Base-by-base conservation (phyloP, 92 coral and sea anemone genomes). In the Umimayanthus kanabou region DNA sequence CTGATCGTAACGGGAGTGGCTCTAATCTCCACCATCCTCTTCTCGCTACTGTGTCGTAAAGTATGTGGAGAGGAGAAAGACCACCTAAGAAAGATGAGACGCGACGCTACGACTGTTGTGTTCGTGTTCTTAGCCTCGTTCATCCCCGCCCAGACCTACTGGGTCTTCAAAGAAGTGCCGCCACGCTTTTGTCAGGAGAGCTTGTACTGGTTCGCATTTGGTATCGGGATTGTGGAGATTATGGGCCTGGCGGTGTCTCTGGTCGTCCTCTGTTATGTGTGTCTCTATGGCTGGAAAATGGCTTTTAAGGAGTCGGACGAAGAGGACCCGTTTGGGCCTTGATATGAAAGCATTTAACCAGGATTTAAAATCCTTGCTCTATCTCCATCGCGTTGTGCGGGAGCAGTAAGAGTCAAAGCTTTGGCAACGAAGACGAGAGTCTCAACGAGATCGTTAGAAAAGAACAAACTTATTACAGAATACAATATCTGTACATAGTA, bases 231-330 rank as follows among this genome's bases (percentile, higher is more conserved):
- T 69, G 77, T 69, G 7, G 87, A 83, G 25, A 70, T 83, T 2
- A 70, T 83, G 15, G 43, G 77, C 14, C 40, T 83, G 23, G 87
- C 66, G 4, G 50, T 83, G 22, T 29, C 77, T 20, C 78, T 83
- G 5, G 77, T 83, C 40, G 87, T 83, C 23, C 40, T 83, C 9
- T 83, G 87, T 15, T 83, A 83, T 20, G 67, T 83, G 43, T 83
- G 87, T 39, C 67, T 83, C 61, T 83, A 83, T 43, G 87, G 87
- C 25, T 83, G 87, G 87, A 83, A 45, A 72, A 83, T n/a, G 77
- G 64, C 39, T 28, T 70, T 70, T 15, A 67, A 70, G 25, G 78
- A 83, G 77, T 25, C 81, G 18, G 81, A 78, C 37, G 87, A 83
- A 15, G 61, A 47, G 53, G 78, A 69, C 20, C 58, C 55, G 7